Evolutionary conservation across 2,797 vertebrate genomes (phyloP).

Genomic region (Hippoglossus hippoglossus): DNA sequence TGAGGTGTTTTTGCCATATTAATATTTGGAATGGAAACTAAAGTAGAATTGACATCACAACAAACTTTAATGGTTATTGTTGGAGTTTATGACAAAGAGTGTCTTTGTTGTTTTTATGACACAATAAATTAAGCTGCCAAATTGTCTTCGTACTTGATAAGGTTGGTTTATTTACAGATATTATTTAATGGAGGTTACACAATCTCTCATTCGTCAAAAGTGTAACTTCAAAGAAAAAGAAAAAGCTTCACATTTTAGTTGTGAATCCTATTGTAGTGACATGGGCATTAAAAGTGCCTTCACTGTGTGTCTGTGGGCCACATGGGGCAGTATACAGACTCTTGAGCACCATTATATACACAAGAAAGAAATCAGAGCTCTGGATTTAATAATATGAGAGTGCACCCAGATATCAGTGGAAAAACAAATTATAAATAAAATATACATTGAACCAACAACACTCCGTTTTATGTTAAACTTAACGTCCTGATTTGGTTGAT

Average conservation of each 20-base stretch:
- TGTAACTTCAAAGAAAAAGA: too few species aligned
- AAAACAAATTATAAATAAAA: background rate
- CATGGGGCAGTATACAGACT: background rate
- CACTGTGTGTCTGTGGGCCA: background rate
- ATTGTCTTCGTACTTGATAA: background rate
- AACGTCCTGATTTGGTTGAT: background rate
- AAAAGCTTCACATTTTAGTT: too few species aligned
- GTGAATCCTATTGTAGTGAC: too few species aligned
- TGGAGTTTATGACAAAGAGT: too few species aligned
- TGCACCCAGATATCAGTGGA: background rate
- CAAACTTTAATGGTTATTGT: too few species aligned
- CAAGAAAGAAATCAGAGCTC: background rate
- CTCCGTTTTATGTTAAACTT: background rate
- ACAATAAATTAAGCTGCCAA: too few species aligned
- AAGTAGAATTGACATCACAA: too few species aligned
- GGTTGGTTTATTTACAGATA: background rate
- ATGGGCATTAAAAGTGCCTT: background rate
- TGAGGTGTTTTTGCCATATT: too few species aligned
- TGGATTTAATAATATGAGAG: background rate
- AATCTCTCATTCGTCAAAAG: background rate
- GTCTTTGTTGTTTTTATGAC: background rate
- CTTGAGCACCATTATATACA: background rate
- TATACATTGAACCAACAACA: too few species aligned
- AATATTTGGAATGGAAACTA: too few species aligned
- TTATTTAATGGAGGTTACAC: background rate